Conservation (phyloP, 2,113 vertebrate species). For the Tupaia chinensis region DNA sequence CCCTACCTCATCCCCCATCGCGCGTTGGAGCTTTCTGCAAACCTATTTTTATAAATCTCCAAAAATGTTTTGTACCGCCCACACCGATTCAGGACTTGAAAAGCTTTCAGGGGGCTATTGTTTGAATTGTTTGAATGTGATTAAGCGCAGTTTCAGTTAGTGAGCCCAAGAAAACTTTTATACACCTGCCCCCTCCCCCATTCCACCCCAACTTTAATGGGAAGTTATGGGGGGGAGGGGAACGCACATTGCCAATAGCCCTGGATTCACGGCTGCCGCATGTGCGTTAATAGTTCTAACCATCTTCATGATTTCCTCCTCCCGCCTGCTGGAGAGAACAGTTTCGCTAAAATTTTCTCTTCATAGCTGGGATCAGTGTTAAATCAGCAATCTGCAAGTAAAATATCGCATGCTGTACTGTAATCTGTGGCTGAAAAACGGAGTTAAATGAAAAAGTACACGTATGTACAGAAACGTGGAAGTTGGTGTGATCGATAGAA, state of each 20-base stretch:
- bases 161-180: constrained; percentile 87
- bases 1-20: constrained; percentile 76
- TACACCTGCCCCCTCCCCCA: constrained; percentile 92
- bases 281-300: constrained; percentile 86
- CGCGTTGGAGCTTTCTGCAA: constrained; percentile 88
- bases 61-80: constrained; percentile 90
- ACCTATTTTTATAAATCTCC: constrained; percentile 90
- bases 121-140: constrained; percentile 89
- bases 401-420: constrained; percentile 81
- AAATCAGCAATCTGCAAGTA: constrained; percentile 87
- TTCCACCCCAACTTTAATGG: constrained; percentile 85
- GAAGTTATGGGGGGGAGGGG: constrained; percentile 86
- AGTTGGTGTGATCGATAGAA: constrained; percentile 77
- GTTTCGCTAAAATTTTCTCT: constrained; percentile 80
- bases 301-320: constrained; percentile 82
- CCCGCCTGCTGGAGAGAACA: constrained; percentile 78
- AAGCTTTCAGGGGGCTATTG: constrained; percentile 90
- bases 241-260: constrained; percentile 81
- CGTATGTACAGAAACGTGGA: constrained; percentile 84
- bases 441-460: constrained; percentile 84
- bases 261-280: constrained; percentile 80
- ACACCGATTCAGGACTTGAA: constrained; percentile 88
- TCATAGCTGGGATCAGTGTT: constrained; percentile 87
- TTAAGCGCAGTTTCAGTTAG: constrained; percentile 85
- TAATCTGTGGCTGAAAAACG: constrained; percentile 82